Evolutionary conservation across 2,113 vertebrate species (phyloP).

Genomic region (Cyanistes caeruleus): DNA sequence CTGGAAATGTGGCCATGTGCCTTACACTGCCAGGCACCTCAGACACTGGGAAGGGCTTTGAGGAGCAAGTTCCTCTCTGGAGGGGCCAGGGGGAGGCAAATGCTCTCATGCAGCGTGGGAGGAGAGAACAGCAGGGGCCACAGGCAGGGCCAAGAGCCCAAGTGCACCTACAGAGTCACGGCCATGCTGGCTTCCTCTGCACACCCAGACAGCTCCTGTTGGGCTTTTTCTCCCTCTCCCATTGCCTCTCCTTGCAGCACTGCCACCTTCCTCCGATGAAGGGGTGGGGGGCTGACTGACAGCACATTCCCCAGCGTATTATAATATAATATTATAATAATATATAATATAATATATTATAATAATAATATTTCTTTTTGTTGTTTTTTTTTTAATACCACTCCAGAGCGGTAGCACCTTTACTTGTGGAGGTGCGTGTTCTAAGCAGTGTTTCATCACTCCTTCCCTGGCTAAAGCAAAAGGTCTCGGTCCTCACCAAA

Average conservation of each 20-base stretch:
- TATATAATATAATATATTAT: no score
- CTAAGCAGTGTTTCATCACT: neutral
- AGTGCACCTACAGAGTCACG: accelerated
- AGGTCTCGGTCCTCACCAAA: neutral
- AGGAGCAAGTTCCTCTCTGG: neutral
- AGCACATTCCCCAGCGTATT: neutral
- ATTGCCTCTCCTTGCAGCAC: accelerated
- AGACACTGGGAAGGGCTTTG: neutral
- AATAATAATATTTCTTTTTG: no score
- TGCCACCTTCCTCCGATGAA: neutral
- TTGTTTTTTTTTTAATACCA: no score
- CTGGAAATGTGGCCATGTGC: neutral
- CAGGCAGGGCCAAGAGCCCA: neutral
- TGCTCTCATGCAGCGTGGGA: neutral
- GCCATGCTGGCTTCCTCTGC: neutral
- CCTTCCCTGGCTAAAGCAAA: neutral
- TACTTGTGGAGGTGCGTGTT: neutral
- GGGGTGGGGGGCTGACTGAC: neutral
- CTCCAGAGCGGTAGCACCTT: neutral
- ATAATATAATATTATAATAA: no score
- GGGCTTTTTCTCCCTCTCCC: neutral
- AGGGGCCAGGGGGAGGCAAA: neutral
- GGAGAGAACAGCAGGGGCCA: accelerated
- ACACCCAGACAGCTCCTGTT: accelerated
- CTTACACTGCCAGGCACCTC: neutral